These are phyloP conservation scores for Tretioscincus oriximinensis DNA, from an alignment of 2,113 vertebrate species.

Conservation along the genomic window DNA sequence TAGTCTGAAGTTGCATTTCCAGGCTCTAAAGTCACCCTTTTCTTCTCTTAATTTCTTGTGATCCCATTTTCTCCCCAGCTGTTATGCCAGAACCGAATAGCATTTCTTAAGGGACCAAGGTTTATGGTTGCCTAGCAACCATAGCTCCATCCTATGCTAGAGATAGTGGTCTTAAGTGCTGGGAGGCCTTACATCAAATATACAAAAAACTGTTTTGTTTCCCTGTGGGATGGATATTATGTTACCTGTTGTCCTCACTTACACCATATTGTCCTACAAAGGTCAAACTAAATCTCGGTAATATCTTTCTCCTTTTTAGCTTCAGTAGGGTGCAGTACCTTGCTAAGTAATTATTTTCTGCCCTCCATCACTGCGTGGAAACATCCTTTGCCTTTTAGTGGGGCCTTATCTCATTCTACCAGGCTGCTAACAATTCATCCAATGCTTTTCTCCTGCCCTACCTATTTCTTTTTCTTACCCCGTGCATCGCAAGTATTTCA, in stretches of 20 bases:
- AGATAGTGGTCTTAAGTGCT: background rate
- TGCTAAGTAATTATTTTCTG: background rate
- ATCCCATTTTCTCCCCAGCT: background rate
- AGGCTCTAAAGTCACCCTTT: background rate
- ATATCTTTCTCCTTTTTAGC: background rate
- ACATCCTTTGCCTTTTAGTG: background rate
- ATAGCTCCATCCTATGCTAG: background rate
- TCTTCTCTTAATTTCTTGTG: background rate
- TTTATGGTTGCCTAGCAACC: constrained; percentile 27
- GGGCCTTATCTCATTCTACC: background rate
- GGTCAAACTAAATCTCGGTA: background rate
- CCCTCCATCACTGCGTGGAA: background rate
- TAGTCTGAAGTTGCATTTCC: background rate
- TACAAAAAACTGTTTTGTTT: background rate
- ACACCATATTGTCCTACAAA: background rate
- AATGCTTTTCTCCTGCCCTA: background rate
- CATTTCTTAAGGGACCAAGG: background rate
- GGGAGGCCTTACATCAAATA: background rate
- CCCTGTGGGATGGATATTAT: background rate
- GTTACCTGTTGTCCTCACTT: background rate
- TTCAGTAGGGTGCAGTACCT: background rate
- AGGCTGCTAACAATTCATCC: background rate
- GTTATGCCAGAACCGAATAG: background rate
- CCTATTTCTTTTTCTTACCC: constrained; percentile 1
- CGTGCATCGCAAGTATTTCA: background rate